Base-by-base conservation (phyloP, 1,140 invertebrate species). In the Bemisia tabaci region DNA sequence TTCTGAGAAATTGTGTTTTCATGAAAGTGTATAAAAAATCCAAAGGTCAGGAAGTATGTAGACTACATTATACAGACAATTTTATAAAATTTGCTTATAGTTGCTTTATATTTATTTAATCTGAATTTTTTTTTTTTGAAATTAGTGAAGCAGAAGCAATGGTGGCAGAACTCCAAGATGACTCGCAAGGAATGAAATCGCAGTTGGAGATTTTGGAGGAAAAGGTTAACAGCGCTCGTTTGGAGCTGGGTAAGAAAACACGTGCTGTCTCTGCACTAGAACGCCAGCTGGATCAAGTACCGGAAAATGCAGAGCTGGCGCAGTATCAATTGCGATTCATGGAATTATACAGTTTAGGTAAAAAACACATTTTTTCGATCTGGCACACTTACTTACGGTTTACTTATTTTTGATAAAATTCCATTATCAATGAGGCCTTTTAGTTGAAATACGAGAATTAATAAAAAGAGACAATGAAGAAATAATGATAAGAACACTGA, bases 301-400 rank as follows among this genome's bases (percentile, higher is more conserved):
- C 96, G 0, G 89, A 91, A 27, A 82, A 93, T 70, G 90, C 90
- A 0, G 96, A 98, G 78, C 79, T 98, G 22, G 85, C 90, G 61
- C 95, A 98, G 75, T 98, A 98, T 79, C 94, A 98, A 75, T 84
- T 90, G 72, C 81, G 95, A 71, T 98, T 98, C 78, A 83, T 97
- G 70, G 96, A 98, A 80, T 82, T 98, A 0, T 96, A 97, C 76
- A 95, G 94, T 80, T 94, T 96, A 87, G 90, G 92, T 94, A 76
- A 62, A 2, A 0, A 66, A 68, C 27, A 58, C 60, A 68, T 71
- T 22, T 68, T 68, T 70, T 24, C 62, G 58, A 59, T 65, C 62
- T 59, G 65, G 58, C 33, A 64, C 59, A 60, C 60, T 12, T 22
- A 39, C 59, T 27, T 22, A 26, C 64, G 17, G 39, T 26, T 26